Conservation (phyloP, 2,113 vertebrate species). For the Mesitornis unicolor region DNA sequence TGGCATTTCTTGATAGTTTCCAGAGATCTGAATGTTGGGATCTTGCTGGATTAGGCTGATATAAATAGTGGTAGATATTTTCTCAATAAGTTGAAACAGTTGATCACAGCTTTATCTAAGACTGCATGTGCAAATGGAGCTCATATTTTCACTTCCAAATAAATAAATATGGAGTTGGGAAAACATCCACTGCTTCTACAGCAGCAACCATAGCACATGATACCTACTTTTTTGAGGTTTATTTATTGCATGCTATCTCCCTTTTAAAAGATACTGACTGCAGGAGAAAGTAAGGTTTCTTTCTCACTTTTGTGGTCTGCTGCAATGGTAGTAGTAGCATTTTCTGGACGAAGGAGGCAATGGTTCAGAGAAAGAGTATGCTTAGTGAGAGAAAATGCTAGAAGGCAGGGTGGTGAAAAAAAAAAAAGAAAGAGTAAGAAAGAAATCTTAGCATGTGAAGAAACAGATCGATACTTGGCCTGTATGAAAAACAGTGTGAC, state of each 20-base stretch:
- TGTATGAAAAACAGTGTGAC: no score
- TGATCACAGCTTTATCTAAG: not conserved
- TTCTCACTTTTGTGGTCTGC: not conserved
- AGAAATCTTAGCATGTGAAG: not conserved
- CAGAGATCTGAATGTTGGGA: not conserved
- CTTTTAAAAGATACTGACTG: not conserved
- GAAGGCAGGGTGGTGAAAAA: fast-evolving
- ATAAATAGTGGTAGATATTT: not conserved
- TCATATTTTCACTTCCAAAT: not conserved
- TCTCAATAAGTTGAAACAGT: not conserved
- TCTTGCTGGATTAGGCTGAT: not conserved
- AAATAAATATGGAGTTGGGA: not conserved
- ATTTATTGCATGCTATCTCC: not conserved
- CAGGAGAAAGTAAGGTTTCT: not conserved
- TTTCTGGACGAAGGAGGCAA: not conserved
- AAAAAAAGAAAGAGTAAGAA: not conserved
- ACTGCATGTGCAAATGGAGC: not conserved
- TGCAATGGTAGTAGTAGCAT: fast-evolving
- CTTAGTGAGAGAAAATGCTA: not conserved
- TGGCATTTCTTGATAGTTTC: not conserved
- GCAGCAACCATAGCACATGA: not conserved
- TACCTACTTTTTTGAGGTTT: not conserved
- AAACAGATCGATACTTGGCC: not conserved
- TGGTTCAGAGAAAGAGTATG: not conserved
- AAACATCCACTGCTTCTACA: not conserved